Percentiles rank a stretch among this genome's conserved stretches.
Evolutionary conservation across 2,113 vertebrate species (phyloP).

Genomic region (Picathartes gymnocephalus): DNA sequence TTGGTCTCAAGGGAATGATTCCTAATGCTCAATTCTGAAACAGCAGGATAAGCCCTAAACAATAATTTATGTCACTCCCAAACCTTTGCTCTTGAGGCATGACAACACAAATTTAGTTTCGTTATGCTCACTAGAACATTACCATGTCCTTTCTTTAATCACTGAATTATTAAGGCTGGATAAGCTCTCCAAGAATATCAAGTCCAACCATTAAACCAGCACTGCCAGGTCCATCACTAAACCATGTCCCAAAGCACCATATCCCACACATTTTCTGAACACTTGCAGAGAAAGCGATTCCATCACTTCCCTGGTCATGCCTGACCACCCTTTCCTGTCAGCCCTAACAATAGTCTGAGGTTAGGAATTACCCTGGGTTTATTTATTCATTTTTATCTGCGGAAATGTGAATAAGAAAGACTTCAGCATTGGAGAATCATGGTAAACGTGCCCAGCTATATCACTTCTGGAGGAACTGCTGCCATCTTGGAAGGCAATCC

Average conservation of each 20-base stretch:
- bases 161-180: background rate
- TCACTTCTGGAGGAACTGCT: background rate
- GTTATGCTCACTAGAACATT: background rate
- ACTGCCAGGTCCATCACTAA: background rate
- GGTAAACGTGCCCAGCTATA: background rate
- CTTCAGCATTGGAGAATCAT: background rate
- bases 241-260: background rate
- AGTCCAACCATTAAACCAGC: background rate
- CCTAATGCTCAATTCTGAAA: background rate
- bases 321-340: background rate
- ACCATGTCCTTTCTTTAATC: background rate
- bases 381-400: background rate
- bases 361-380: background rate
- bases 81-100: background rate
- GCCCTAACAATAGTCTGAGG: background rate
- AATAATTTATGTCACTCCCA: background rate
- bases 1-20: background rate
- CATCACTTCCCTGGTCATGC: background rate
- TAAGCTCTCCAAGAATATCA: background rate
- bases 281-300: background rate
- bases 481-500: background rate
- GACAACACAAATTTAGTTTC: background rate
- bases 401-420: background rate
- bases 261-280: rapidly evolving
- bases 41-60: background rate